A percentile compares a stretch with the other conserved stretches of the same genome.
Conservation (phyloP, 2,113 vertebrate genomes). For the Engraulis encrasicolus region DNA sequence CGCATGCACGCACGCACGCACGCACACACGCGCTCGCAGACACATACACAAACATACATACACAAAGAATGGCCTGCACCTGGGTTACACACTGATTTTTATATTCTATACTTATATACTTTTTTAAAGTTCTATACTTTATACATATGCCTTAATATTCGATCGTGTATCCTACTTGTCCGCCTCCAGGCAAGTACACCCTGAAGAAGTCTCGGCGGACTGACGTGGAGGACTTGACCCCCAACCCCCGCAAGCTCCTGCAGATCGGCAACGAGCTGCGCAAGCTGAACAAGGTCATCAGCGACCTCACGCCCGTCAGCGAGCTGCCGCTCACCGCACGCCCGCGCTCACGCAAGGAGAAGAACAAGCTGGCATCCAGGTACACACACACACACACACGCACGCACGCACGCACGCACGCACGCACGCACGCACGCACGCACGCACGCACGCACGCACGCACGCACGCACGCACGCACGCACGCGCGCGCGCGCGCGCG, state of each 20-base stretch:
- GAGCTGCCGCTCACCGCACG: slow-evolving; percentile 94
- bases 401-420: background rate
- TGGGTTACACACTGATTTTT: slow-evolving; percentile 60
- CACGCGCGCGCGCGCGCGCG: too few relatives aligned
- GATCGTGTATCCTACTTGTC: too few relatives aligned
- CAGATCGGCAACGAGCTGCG: slow-evolving; percentile 95
- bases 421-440: background rate
- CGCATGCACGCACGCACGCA: slow-evolving; percentile 81
- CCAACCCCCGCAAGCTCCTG: slow-evolving; percentile 93
- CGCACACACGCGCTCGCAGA: slow-evolving; percentile 70
- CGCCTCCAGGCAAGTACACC: slow-evolving; percentile 94
- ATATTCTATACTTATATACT: too few relatives aligned
- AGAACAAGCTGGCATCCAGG: slow-evolving; percentile 98
- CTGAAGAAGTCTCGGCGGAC: slow-evolving; percentile 97
- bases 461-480: slow-evolving; percentile 85
- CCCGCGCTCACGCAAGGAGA: slow-evolving; percentile 96
- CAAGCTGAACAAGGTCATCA: slow-evolving; percentile 97
- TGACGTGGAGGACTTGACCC: slow-evolving; percentile 96
- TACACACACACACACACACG: slow-evolving; percentile 60
- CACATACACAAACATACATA: background rate
- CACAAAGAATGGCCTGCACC: slow-evolving; percentile 49
- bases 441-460: slow-evolving; percentile 46
- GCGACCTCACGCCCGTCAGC: slow-evolving; percentile 95
- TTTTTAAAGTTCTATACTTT: too few relatives aligned
- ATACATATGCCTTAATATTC: too few relatives aligned